Conservation (phyloP, 2,797 vertebrate species). For the Lepilemur ruficaudatus region DNA sequence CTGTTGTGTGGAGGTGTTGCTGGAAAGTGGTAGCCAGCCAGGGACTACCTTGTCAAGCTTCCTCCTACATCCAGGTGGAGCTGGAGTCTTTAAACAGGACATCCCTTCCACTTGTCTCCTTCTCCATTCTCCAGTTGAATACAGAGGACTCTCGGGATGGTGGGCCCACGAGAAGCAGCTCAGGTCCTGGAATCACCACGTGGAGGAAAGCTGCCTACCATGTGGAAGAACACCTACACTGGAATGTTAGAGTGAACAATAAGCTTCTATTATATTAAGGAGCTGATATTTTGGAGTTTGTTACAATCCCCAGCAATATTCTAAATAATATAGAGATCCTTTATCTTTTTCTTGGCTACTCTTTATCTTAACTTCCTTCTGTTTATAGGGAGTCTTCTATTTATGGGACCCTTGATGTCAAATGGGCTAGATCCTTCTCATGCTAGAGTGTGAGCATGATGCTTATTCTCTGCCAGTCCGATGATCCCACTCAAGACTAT, state of each 20-base stretch:
- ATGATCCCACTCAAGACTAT: not conserved
- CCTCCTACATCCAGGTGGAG: not conserved
- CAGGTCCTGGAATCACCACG: not conserved
- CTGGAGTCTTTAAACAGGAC: not conserved
- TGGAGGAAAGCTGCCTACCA: not conserved
- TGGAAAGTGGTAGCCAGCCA: not conserved
- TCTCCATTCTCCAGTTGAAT: not conserved
- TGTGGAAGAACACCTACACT: not conserved
- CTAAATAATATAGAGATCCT: not conserved
- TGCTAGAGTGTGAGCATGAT: not conserved
- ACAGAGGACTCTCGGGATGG: not conserved
- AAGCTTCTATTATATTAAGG: not conserved
- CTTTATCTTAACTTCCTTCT: not conserved
- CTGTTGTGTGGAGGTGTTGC: not conserved
- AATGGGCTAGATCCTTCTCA: not conserved
- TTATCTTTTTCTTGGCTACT: not conserved
- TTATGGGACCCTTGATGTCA: not conserved
- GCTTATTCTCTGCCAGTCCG: not conserved
- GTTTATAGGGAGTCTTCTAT: not conserved
- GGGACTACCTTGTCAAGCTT: not conserved
- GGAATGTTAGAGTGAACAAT: not conserved
- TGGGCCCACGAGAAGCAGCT: not conserved
- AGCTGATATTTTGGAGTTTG: not conserved
- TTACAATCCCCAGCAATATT: not conserved
- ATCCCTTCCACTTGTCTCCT: not conserved